Base-by-base conservation (phyloP, 2,888 invertebrate genomes). In the Lasiommata megera region DNA sequence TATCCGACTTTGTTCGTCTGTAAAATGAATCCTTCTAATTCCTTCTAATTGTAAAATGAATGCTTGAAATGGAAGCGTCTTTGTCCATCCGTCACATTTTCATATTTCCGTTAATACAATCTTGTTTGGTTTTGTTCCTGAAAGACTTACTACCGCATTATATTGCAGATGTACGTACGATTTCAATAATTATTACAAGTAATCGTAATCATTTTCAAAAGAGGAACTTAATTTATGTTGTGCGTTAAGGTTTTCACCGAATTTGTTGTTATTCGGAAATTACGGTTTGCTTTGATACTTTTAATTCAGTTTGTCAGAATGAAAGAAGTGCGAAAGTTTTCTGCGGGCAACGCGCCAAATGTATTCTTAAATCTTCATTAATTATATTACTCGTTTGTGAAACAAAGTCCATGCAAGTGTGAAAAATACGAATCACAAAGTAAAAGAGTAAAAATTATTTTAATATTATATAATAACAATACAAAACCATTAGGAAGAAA, bases 311-410 rank as follows among this genome's bases (percentile, higher is more conserved):
- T 46, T 46, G 46, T 16, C 46, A 16, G 16, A 46, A 46, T 6
- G 6, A 46, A 31, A 16, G 16, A 29, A 29, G 46, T 31, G 16
- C 29, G 31, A 31, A 16, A 31, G 29, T 31, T 46, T 46, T 31
- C 46, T 31, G 9, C 29, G 9, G 46, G 46, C 46, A 46, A 1
- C 16, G 31, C 23, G 54, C 58, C 58, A 48, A 54, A 58, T 31
- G 29, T 46, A 46, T 46, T 46, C 31, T 46, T 16, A 46, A 46
- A 46, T 46, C 46, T 16, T 16, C 46, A 31, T 46, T 46, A 31
- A 46, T 31, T 16, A 12, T 12, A 23, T 23, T 23, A 2, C 23
- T 29, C 16, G 14, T 36, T 47, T 18, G 58, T 36, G 48, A 58
- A 48, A 54, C 47, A 54, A 54, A 54, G 37, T 37, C 28, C 14